phyloP scores from a whole-genome alignment of 53 echinoderm and acorn worm species.

The Astropecten irregularis region DNA sequence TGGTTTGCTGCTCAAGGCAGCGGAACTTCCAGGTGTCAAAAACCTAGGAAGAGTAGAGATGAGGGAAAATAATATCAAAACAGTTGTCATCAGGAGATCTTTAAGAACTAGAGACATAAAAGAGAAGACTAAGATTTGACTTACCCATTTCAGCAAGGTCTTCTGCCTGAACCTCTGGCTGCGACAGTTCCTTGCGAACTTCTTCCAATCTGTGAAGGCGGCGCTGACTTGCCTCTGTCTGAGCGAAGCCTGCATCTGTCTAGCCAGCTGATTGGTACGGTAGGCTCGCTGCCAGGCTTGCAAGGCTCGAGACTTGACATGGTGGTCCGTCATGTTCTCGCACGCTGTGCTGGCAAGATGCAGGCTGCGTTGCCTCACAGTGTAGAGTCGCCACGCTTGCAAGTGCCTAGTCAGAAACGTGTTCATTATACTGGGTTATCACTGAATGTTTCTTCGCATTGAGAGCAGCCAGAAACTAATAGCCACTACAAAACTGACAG shows the following conservation, averaged over 20 bases:
- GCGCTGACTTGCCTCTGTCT: not conserved
- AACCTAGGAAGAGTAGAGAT: no score
- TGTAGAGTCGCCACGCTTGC: not conserved
- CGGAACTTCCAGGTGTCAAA: not conserved
- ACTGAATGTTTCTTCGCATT: no score
- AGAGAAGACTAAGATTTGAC: not conserved
- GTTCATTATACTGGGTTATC: no score
- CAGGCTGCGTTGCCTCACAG: not conserved
- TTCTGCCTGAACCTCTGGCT: not conserved
- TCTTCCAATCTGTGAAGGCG: constrained; percentile 10
- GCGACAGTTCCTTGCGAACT: not conserved
- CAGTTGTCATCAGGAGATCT: not conserved
- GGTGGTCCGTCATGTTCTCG: not conserved
- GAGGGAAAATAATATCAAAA: no score
- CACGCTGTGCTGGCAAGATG: not conserved
- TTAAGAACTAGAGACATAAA: not conserved
- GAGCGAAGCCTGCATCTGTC: not conserved
- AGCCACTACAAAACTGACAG: no score
- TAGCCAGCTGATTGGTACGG: not conserved
- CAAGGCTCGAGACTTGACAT: not conserved
- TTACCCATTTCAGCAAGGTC: not conserved
- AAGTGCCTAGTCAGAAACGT: not conserved
- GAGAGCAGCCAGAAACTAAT: no score
- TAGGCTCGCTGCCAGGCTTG: constrained; percentile 17
- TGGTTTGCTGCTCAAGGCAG: not conserved